Base-by-base conservation (phyloP, 2,113 vertebrate species). In the Pterocles gutturalis region DNA sequence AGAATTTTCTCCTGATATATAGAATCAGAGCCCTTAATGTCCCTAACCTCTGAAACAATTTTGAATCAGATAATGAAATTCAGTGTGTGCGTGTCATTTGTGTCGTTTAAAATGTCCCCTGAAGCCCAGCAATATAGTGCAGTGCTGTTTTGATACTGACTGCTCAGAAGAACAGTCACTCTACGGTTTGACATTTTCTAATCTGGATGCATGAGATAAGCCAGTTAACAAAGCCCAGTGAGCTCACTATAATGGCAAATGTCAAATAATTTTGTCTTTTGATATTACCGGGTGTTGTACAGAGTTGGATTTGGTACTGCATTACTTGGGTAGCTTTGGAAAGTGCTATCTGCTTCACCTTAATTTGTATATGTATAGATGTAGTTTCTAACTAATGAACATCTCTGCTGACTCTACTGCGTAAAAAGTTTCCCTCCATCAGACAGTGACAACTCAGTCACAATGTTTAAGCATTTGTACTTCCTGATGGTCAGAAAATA, bases 141-240 rank as follows among this genome's bases (percentile, higher is more conserved):
- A 92, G 60, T 3, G 13, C 53, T 84, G 80, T 54, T 89, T 75
- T 82, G 80, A 89, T 71, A 67, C 38, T 15, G 34, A 53, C 51
- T 64, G 72, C 81, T 95, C 71, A 67, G 69, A 91, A 93, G 78
- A 95, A 24, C 22, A 93, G 41, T 60, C 90, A 83, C 28, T 72
- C 79, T 92, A 51, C 41, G 57, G 55, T 91, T 45, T 91, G 89
- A 95, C 76, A 70, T 96, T 93, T 94, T 92, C 92, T 93, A 83
- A 93, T 92, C 86, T 72, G 86, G 36, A 60, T 76, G 17, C 53
- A 43, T n/a, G 71, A 64, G 69, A 61, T 92, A 94, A 89, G 25
- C 41, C 48, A 76, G 29, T 64, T 90, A 95, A 82, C 45, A 91
- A 89, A 81, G 45, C 19, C 31, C 48, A 41, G 17, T 25, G 46